Base-by-base conservation (phyloP, 1,140 invertebrate genomes). In the Spodoptera frugiperda region DNA sequence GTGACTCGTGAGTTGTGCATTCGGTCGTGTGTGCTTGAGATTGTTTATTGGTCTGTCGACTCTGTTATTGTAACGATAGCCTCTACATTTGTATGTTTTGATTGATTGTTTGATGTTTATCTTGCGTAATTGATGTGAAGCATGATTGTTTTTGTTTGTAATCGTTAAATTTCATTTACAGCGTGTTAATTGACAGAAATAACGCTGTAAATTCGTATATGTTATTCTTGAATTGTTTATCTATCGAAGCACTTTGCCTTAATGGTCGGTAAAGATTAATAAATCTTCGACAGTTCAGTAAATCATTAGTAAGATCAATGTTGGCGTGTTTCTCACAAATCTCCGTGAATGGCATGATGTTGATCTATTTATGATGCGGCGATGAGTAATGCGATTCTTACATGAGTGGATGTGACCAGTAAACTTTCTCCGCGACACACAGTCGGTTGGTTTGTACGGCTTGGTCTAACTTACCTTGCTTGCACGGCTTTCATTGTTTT, bases 401-500 rank as follows among this genome's bases (percentile, higher is more conserved):
- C 57, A 61, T 61, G 57, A 61, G 33, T 39, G 15, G 51, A 53
- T 57, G 25, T 59, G 71, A 75, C 72, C 72, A 75, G 63, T 75
- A 63, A 63, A 39, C 49, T 17, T 75, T 65, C 59, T 74, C 57
- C 48, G 6, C 1, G 44, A 14, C 25, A 67, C 51, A 68, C n/a
- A 53, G 15, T 53, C 19, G 51, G 44, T 75, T 77, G 53, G 65
- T 77, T 78, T 73, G 65, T 82, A 67, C 76, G 44, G 83, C 80
- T 82, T 80, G 68, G 49, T 82, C 59, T 84, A 82, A 84, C 77
- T 33, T 77, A 75, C 67, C 53, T 77, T 59, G 78, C 80, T 78
- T 85, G 79, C 84, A 85, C 84, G 75, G 82, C 84, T 85, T 83
- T 80, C 54, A 54, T 76, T 82, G 74, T 76, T 83, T 80, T 79